Conservation (phyloP, 1,140 invertebrate species). For the Magallana angulata region DNA sequence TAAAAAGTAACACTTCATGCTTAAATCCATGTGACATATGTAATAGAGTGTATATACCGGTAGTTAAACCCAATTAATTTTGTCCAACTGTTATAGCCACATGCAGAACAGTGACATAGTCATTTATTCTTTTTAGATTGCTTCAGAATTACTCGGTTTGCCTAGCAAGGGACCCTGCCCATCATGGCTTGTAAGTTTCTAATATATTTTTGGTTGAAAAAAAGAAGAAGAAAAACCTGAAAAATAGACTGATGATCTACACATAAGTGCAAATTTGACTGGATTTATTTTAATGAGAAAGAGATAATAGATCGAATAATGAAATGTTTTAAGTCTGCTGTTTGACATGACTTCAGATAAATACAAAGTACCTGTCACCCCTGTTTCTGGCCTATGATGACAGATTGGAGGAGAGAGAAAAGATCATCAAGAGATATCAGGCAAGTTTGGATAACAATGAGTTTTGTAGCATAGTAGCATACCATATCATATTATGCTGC, state of each 20-base stretch:
- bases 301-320: too few species aligned
- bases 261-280: background rate
- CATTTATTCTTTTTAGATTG: conserved; percentile 42
- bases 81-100: too few species aligned
- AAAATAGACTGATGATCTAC: background rate
- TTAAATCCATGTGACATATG: too few species aligned
- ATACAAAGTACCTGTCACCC: conserved; percentile 73
- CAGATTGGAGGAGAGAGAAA: conserved; percentile 71
- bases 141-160: conserved; percentile 68
- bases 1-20: too few species aligned
- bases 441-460: conserved; percentile 50
- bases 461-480: background rate
- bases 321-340: background rate
- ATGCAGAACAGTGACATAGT: too few species aligned
- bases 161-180: conserved; percentile 76
- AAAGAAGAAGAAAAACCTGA: background rate
- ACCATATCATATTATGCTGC: background rate
- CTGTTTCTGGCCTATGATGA: conserved; percentile 78
- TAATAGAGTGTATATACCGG: too few species aligned
- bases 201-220: background rate
- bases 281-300: background rate
- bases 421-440: conserved; percentile 69
- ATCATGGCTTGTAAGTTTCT: conserved; percentile 76
- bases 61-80: too few species aligned
- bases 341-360: conserved; percentile 48